phyloP scores from a whole-genome alignment of 2,797 vertebrate genomes.

The Eulemur coronatus region DNA sequence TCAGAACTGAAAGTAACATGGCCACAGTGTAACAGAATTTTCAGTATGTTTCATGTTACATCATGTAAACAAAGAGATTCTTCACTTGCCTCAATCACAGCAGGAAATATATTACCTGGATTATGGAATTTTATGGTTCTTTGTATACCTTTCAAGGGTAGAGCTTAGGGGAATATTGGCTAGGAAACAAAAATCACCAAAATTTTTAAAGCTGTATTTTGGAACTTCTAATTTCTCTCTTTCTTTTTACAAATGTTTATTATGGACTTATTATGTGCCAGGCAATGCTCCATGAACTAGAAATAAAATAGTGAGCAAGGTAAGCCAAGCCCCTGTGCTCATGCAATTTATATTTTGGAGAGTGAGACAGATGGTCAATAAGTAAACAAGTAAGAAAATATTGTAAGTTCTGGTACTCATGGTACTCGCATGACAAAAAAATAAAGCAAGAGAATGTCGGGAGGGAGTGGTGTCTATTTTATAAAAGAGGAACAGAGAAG shows the following conservation, averaged over 20 bases:
- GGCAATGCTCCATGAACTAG: background rate
- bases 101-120: background rate
- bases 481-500: background rate
- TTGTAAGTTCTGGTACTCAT: background rate
- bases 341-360: background rate
- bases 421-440: background rate
- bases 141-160: background rate
- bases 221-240: background rate
- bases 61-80: background rate
- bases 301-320: background rate
- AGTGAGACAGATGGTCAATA: background rate
- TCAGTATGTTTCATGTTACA: background rate
- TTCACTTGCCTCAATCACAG: background rate
- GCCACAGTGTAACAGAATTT: background rate
- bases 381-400: background rate
- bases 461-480: background rate
- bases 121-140: background rate
- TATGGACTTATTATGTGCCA: background rate
- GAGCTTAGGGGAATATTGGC: background rate
- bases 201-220: background rate
- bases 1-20: background rate
- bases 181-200: background rate
- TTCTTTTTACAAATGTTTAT: background rate
- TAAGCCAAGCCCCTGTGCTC: background rate
- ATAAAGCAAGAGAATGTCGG: background rate